Conservation (phyloP, 1,140 invertebrate species). For the Bombus confusus region DNA sequence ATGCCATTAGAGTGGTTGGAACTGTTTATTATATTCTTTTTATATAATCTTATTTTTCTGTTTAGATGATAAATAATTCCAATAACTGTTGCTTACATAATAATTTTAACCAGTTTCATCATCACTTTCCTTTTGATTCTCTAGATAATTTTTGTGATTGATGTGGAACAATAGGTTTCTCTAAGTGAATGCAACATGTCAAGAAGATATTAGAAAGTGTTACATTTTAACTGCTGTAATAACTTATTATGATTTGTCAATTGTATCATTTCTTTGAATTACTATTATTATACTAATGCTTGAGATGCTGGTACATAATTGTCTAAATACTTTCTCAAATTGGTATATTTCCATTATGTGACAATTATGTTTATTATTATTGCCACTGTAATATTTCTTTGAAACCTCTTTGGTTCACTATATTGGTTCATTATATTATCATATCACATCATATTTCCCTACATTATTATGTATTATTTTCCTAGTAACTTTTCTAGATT, state of each 20-base stretch:
- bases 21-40: neutral
- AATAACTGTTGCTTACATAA: too few relatives aligned
- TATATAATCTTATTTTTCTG: neutral
- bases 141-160: neutral
- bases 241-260: too few relatives aligned
- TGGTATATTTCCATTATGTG: neutral
- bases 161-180: neutral
- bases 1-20: neutral
- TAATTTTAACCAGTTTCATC: neutral
- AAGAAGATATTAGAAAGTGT: constrained; percentile 1
- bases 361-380: neutral
- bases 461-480: neutral
- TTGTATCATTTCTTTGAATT: neutral
- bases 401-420: too few relatives aligned
- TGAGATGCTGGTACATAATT: neutral
- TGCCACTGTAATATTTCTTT: too few relatives aligned
- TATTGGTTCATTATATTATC: too few relatives aligned
- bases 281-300: neutral
- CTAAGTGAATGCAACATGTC: neutral
- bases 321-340: neutral
- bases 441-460: too few relatives aligned
- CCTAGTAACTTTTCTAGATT: neutral
- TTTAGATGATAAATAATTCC: neutral
- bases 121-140: neutral
- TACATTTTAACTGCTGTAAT: neutral